Evolutionary conservation across 1,140 invertebrate species (phyloP), one percentile per base, ranked within the genome.

Genomic region (Leptinotarsa lineolata): DNA sequence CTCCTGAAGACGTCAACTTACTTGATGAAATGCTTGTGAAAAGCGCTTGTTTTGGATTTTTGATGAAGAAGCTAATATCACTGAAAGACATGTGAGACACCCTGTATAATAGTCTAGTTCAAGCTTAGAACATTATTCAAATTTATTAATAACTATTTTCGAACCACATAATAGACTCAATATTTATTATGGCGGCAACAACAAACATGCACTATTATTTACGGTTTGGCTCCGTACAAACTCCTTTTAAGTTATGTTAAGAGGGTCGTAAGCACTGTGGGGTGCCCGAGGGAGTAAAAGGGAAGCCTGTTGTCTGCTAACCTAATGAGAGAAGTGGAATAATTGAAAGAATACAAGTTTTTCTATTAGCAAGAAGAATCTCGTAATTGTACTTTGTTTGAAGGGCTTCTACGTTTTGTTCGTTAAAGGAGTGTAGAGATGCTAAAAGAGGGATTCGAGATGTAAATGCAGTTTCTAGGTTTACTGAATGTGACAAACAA

Each of bases 151-250:
- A 63, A 63, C 61, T 15, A 22, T 63, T 63, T 63, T 63, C 15
- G 61, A 63, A 63, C 61, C 20, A 63, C 20, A 63, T 63, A 63
- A 63, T 63, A 63, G 61, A 24, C 20, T 15, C 0, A 30, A 63
- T 63, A 63, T 63, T 63, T 63, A 63, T 63, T 63, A 30, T 22
- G 61, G 61, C 61, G 61, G 61, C 61, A 63, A 22, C 61, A 63
- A 63, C 61, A 63, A 63, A 63, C 61, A 63, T 63, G 13, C 16
- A 63, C 4, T 54, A 63, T 63, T 63, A 63, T 63, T 63, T 30
- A 63, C 61, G 61, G 15, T 63, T 16, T 18, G 21, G 21, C 20
- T 63, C 20, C 20, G 61, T 63, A 20, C 20, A 63, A 30, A 21
- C 61, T 30, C 20, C 15, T 18, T 63, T 63, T 63, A 21, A 63